These are phyloP conservation scores for Gortyna flavago DNA, from an alignment of 2,888 invertebrate genomes.

Conservation along the genomic window DNA sequence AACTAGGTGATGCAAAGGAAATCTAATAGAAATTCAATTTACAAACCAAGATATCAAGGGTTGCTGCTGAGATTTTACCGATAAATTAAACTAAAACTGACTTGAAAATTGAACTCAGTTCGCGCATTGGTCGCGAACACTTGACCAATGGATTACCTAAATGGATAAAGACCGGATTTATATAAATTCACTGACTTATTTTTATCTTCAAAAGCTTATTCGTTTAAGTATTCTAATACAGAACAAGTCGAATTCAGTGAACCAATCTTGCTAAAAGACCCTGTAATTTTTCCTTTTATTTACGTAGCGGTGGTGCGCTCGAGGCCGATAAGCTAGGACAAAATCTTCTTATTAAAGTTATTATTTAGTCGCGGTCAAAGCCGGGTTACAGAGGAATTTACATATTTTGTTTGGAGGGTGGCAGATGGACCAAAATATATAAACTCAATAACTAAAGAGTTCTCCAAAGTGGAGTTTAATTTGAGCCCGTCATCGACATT, in stretches of 20 bases:
- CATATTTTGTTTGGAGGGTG: slow-evolving; percentile 57
- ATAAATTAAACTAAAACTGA: background rate
- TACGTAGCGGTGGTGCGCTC: slow-evolving; percentile 47
- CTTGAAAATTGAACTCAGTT: background rate
- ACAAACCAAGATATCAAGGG: background rate
- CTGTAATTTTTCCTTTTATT: slow-evolving; percentile 59
- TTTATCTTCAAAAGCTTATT: slow-evolving; percentile 10
- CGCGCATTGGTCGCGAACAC: background rate
- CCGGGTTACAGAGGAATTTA: slow-evolving; percentile 58
- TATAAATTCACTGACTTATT: slow-evolving; percentile 24
- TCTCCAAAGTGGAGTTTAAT: slow-evolving; percentile 54
- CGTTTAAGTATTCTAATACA: slow-evolving; percentile 29
- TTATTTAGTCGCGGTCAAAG: slow-evolving; percentile 58
- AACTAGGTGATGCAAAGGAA: background rate
- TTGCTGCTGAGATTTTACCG: too few species aligned
- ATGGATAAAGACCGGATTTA: background rate
- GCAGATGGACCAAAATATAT: slow-evolving; percentile 46
- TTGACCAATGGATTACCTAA: background rate
- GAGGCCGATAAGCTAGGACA: slow-evolving; percentile 55
- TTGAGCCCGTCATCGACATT: slow-evolving; percentile 47
- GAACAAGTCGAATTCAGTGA: slow-evolving; percentile 45
- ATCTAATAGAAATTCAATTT: background rate
- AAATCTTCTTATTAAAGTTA: slow-evolving; percentile 61
- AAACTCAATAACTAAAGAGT: slow-evolving; percentile 50
- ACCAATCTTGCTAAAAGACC: slow-evolving; percentile 53